Evolutionary conservation across 2,113 vertebrate genomes (phyloP), one percentile per base, ranked within the genome.

Genomic region (Ciconia stormi): DNA sequence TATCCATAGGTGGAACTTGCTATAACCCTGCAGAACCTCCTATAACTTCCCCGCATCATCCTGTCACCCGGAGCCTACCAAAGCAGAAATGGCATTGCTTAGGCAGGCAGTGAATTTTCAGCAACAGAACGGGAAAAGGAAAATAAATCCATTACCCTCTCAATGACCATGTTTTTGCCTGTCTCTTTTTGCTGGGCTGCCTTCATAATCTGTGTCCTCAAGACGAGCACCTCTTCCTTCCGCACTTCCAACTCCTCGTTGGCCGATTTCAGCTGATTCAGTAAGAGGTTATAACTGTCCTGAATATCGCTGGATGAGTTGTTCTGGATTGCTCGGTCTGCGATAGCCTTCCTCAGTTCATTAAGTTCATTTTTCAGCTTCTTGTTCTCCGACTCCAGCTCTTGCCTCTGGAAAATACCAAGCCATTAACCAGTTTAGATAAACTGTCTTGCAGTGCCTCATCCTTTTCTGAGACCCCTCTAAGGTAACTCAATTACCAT

Each of bases 311-410:
- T 97, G 67, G 98, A 97, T 0, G 98, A 97, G 90, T 93, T 88
- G 96, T 96, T 98, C 58, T 98, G 95, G 0, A 95, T 90, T 11
- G 98, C 99, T 1, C 77, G 96, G 16, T 98, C 98, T 0, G 97
- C 98, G 0, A 99, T 58, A 2, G 98, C 92, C 90, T 98, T 99
- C 97, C 99, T 98, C 95, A 99, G 97, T 81, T 99, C 99, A 2
- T 99, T 99, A 58, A 99, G 98, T 47, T 99, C 99, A 4, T 99
- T 99, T 97, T 99, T 99, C 90, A 99, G 98, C 82, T 99, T 99
- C 98, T 99, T 99, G 97, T 99, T 99, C 97, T 99, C 99, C 0
- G 98, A 98, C 82, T 99, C 99, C 52, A 99, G 98, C 95, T 99
- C 99, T 90, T 99, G 98, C 80, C 98, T 98, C 99, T 99, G 98